phyloP scores from a whole-genome alignment of 2,797 vertebrate genomes.

The Podarcis siculus region DNA sequence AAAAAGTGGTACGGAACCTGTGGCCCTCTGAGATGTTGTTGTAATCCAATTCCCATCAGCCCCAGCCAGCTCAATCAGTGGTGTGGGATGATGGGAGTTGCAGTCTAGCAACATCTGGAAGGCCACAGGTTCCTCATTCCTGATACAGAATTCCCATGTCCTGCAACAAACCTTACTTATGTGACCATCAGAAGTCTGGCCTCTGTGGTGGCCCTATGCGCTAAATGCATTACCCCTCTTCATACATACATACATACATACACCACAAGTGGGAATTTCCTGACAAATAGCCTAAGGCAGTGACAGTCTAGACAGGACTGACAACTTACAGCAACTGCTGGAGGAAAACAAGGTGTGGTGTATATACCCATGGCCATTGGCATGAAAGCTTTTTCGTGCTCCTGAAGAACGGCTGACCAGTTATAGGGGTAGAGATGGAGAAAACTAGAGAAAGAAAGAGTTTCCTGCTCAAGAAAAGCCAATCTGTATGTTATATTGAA shows the following conservation, averaged over 20 bases:
- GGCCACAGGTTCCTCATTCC: no score
- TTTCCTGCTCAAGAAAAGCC: neutral
- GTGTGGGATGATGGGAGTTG: no score
- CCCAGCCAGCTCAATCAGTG: no score
- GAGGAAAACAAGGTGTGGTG: neutral
- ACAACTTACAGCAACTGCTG: neutral
- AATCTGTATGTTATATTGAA: neutral
- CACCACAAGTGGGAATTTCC: neutral
- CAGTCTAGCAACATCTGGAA: no score
- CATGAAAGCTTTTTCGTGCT: neutral
- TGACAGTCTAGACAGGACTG: neutral
- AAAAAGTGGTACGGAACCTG: no score
- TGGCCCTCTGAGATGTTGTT: no score
- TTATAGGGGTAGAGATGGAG: neutral
- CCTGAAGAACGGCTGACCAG: neutral
- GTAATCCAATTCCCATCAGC: no score
- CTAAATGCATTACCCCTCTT: neutral
- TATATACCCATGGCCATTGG: neutral
- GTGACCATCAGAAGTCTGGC: no score
- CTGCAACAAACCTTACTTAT: neutral
- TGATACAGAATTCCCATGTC: neutral
- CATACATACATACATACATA: neutral
- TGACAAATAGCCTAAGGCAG: neutral
- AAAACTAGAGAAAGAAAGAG: neutral
- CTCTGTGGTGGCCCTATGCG: neutral